Evolutionary conservation across 2,888 invertebrate species (phyloP).

Genomic region (Hirtodrosophila alboralis): DNA sequence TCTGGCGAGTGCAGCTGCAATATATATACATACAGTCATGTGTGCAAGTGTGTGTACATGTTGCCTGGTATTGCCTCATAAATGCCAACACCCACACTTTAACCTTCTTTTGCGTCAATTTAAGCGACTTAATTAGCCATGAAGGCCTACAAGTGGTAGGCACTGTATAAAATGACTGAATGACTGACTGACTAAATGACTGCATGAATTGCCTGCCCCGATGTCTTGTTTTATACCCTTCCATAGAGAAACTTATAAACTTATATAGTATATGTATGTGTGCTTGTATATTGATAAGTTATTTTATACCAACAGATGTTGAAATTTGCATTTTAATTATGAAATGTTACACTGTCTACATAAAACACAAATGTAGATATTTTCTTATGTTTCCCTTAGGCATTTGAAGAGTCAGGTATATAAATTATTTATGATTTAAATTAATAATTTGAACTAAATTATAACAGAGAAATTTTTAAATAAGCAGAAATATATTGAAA

Average conservation of each 20-base stretch:
- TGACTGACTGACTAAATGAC: slow-evolving; percentile 33
- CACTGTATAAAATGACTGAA: slow-evolving; percentile 29
- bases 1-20: slow-evolving; percentile 69
- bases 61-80: slow-evolving; percentile 69
- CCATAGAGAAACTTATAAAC: background rate
- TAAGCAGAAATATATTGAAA: too few species aligned
- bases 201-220: slow-evolving; percentile 15
- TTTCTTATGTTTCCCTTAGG: slow-evolving; percentile 3
- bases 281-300: background rate
- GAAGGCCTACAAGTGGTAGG: slow-evolving; percentile 69
- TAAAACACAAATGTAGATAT: background rate
- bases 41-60: slow-evolving; percentile 29
- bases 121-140: slow-evolving; percentile 76
- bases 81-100: slow-evolving; percentile 72
- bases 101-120: slow-evolving; percentile 70
- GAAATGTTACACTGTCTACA: slow-evolving; percentile 1
- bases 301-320: background rate
- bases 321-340: slow-evolving; percentile 21
- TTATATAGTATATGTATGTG: background rate
- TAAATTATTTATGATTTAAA: too few species aligned
- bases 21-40: background rate
- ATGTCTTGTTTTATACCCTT: slow-evolving; percentile 27
- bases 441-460: too few species aligned
- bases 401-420: slow-evolving; percentile 3
- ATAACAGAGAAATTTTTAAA: too few species aligned